Evolutionary conservation across 1,140 invertebrate species (phyloP), one percentile per base, ranked within the genome.

Genomic region (Panagrolaimus sp.): DNA sequence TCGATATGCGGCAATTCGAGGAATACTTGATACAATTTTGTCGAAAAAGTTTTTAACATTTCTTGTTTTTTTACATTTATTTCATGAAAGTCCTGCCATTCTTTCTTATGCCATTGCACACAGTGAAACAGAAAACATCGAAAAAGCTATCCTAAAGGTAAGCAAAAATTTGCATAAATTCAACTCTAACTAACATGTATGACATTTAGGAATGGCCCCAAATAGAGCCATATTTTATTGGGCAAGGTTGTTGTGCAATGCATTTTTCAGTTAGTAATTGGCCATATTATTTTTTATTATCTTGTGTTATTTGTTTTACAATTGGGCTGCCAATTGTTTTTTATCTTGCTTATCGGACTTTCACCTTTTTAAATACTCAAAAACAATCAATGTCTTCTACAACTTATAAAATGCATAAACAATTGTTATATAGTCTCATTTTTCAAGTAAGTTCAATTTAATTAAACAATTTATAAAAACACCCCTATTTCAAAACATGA

Each of bases 391-490:
- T 58, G 52, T 21, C 15, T 3, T 12, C 21, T 26, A 58, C 21
- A 21, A 58, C 52, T 12, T 58, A 58, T 58, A 5, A 28, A 28
- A 58, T 58, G 52, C 52, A 58, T 14, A 58, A 58, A 12, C 15
- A 28, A 21, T 21, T 58, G 52, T 21, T 58, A 28, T 26, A 26
- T 58, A 26, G 21, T 12, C 52, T 58, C 17, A 58, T 58, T 8
- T 58, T 58, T 17, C 52, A 58, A 28, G 52, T 58, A 26, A 9
- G 52, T 55, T 38, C 32, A n/a, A n/a, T n/a, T n/a, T n/a, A n/a
- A n/a, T n/a, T n/a, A n/a, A n/a, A n/a, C n/a, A n/a, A n/a, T n/a
- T n/a, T n/a, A n/a, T n/a, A n/a, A n/a, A n/a, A n/a, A n/a, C n/a
- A n/a, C n/a, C n/a, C n/a, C n/a, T n/a, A n/a, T n/a, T n/a, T n/a